phyloP scores from a whole-genome alignment of 2,797 vertebrate species.

The Morelia viridis region DNA sequence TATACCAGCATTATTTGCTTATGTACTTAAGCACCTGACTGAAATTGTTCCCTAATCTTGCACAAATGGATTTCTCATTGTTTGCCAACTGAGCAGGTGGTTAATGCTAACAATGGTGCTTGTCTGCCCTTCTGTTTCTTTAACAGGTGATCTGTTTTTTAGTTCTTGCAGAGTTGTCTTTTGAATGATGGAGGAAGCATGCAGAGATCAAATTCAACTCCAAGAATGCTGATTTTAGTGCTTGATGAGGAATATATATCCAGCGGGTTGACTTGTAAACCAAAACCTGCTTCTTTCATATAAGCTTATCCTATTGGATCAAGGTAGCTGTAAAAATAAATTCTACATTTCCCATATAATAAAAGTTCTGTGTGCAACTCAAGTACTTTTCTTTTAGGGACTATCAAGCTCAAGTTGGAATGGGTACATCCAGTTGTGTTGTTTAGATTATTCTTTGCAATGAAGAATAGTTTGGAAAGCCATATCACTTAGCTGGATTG shows the following conservation, averaged over 20 bases:
- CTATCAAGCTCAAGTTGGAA: constrained; percentile 1
- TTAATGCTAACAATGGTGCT: not conserved
- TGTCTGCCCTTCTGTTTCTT: not conserved
- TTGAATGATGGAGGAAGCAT: not conserved
- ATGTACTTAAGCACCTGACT: not conserved
- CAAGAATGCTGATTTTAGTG: not conserved
- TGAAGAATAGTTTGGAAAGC: constrained; percentile 7
- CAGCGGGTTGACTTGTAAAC: not conserved
- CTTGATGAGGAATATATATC: not conserved
- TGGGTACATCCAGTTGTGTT: not conserved
- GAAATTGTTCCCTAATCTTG: not conserved
- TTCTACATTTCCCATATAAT: not conserved
- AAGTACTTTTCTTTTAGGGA: not conserved
- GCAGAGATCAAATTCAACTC: not conserved
- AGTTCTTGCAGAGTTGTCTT: too few species aligned
- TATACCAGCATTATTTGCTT: not conserved
- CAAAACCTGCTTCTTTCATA: not conserved
- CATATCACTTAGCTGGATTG: constrained; percentile 15
- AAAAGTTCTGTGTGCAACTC: not conserved
- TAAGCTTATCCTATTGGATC: not conserved
- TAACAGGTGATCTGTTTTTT: not conserved
- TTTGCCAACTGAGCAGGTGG: not conserved
- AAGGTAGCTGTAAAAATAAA: not conserved
- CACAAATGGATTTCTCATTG: not conserved
- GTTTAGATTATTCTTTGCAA: not conserved